Evolutionary conservation across 2,888 invertebrate genomes (phyloP).

Genomic region (Drosophila greeni): DNA sequence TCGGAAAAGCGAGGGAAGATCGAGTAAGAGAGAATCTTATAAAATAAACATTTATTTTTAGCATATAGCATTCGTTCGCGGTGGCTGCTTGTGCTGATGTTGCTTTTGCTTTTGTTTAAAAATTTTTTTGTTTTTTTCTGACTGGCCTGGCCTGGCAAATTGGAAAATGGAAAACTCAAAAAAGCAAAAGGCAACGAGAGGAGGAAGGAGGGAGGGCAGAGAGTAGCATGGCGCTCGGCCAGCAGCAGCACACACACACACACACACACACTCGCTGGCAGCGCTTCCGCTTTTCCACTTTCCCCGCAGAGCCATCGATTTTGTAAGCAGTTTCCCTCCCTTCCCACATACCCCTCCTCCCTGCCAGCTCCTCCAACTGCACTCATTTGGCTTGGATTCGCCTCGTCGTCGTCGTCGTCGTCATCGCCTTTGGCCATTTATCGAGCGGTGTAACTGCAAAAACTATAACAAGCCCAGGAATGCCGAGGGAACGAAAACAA

Average conservation of each 20-base stretch:
- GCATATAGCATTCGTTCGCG: constrained; percentile 36
- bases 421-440: constrained; percentile 41
- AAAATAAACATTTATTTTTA: constrained; percentile 73
- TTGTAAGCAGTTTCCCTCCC: constrained; percentile 27
- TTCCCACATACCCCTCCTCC: neutral
- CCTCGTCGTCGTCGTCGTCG: constrained; percentile 23
- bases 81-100: constrained; percentile 11
- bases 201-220: neutral
- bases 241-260: constrained; percentile 10
- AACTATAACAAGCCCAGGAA: constrained; percentile 22
- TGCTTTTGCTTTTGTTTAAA: constrained; percentile 44
- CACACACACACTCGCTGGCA: constrained; percentile 4
- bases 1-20: neutral
- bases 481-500: constrained; percentile 16
- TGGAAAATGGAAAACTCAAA: constrained; percentile 47
- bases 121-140: constrained; percentile 47
- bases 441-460: constrained; percentile 40
- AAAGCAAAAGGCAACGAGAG: constrained; percentile 18
- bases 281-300: constrained; percentile 1
- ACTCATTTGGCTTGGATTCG: constrained; percentile 45
- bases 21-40: constrained; percentile 49
- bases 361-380: constrained; percentile 27
- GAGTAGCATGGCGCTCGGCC: constrained; percentile 33
- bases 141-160: constrained; percentile 37
- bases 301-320: constrained; percentile 47